phyloP scores from a whole-genome alignment of 2,888 invertebrate species.

The Apoda limacodes region DNA sequence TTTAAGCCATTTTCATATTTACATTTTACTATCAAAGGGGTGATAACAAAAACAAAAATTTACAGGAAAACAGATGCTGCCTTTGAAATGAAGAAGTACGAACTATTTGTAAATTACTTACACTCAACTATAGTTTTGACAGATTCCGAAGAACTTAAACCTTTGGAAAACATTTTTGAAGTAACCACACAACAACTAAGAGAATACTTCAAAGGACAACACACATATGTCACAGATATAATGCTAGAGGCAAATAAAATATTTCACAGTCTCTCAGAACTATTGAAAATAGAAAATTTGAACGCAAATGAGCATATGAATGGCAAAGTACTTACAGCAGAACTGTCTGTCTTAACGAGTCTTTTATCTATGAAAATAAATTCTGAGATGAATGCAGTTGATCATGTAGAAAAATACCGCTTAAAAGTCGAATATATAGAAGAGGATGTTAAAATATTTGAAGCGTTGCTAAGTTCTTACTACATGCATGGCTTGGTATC shows the following conservation, averaged over 20 bases:
- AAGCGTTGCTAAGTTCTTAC: conserved; percentile 67
- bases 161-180: conserved; percentile 5
- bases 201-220: conserved; percentile 28
- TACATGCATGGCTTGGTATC: conserved; percentile 58
- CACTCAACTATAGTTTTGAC: conserved; percentile 21
- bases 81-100: conserved; percentile 45
- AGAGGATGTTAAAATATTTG: conserved; percentile 75
- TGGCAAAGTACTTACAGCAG: conserved; percentile 32
- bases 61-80: conserved; percentile 39
- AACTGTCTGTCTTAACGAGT: conserved; percentile 57
- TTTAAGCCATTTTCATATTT: too few species aligned
- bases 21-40: too few species aligned
- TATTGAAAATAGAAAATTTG: neutral
- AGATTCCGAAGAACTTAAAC: conserved; percentile 12
- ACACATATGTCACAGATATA: conserved; percentile 23
- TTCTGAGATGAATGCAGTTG: conserved; percentile 77
- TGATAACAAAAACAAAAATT: too few species aligned
- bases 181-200: conserved; percentile 14
- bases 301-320: conserved; percentile 20
- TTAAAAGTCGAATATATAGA: conserved; percentile 77
- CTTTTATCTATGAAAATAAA: conserved; percentile 68
- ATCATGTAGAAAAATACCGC: conserved; percentile 84
- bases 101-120: conserved; percentile 33
- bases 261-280: conserved; percentile 24
- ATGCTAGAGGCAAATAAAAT: conserved; percentile 27